Evolutionary conservation across 92 coral and sea anemone genomes (phyloP).

Genomic region (Epizoanthus ramosus): DNA sequence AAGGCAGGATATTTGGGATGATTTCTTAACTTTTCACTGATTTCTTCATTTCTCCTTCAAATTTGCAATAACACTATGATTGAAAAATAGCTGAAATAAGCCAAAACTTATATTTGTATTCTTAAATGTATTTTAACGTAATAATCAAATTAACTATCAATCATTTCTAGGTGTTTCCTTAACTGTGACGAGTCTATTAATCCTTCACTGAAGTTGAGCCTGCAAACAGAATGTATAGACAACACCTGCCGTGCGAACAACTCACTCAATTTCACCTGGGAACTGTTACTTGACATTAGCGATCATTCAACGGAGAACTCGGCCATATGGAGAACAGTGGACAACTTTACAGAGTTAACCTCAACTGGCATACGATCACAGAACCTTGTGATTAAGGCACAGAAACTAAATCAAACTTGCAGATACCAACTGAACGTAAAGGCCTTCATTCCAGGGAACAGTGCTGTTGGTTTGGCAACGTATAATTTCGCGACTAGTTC

Average conservation of each 20-base stretch:
- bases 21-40: too few relatives aligned
- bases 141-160: too few relatives aligned
- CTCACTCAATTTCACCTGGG: neutral
- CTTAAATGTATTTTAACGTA: too few relatives aligned
- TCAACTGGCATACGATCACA: neutral
- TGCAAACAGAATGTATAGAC: constrained; percentile 7
- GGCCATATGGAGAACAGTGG: neutral
- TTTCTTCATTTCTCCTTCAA: too few relatives aligned
- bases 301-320: neutral
- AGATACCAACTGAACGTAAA: neutral
- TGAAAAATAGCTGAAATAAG: too few relatives aligned
- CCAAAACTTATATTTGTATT: too few relatives aligned
- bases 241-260: neutral
- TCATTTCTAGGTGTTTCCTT: neutral
- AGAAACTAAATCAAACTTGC: neutral
- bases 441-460: neutral
- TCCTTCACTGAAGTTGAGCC: neutral
- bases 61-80: too few relatives aligned
- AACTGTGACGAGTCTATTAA: neutral
- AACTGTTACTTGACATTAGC: neutral
- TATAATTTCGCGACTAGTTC: neutral
- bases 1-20: too few relatives aligned
- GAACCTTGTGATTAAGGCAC: constrained; percentile 4
- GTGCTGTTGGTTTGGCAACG: neutral
- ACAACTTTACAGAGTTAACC: constrained; percentile 2